These are phyloP conservation scores for Lasioglossum pauxillum DNA, from an alignment of 2,888 invertebrate species.

Conservation along the genomic window DNA sequence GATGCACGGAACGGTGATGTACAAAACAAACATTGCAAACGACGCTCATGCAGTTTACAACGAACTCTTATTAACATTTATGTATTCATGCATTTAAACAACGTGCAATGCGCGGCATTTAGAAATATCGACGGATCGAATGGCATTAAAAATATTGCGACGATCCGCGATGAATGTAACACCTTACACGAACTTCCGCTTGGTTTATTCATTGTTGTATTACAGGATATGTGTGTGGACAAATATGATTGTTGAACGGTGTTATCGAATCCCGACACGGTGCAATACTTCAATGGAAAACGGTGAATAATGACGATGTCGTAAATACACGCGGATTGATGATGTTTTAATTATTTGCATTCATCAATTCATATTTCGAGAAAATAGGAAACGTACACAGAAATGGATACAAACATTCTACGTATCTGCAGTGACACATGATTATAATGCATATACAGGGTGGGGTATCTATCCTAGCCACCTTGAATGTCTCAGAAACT, in stretches of 20 bases:
- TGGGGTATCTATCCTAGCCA: too few relatives aligned
- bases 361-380: neutral
- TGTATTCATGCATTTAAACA: neutral
- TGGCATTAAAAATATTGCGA: neutral
- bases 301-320: neutral
- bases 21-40: constrained; percentile 4
- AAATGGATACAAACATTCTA: neutral
- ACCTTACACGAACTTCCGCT: neutral
- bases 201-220: neutral
- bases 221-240: neutral
- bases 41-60: constrained; percentile 7
- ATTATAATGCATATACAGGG: neutral
- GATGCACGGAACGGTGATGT: too few relatives aligned
- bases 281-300: neutral
- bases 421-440: constrained; percentile 23
- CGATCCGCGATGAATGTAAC: neutral
- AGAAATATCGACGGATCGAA: neutral
- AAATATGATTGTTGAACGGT: neutral
- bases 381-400: neutral
- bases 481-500: too few relatives aligned
- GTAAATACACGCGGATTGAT: neutral
- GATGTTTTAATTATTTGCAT: neutral
- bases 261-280: neutral
- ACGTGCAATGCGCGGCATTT: constrained; percentile 16
- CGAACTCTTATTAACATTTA: constrained; percentile 12